Conservation (phyloP, 2,888 invertebrate genomes). For the Dryococelus australis region DNA sequence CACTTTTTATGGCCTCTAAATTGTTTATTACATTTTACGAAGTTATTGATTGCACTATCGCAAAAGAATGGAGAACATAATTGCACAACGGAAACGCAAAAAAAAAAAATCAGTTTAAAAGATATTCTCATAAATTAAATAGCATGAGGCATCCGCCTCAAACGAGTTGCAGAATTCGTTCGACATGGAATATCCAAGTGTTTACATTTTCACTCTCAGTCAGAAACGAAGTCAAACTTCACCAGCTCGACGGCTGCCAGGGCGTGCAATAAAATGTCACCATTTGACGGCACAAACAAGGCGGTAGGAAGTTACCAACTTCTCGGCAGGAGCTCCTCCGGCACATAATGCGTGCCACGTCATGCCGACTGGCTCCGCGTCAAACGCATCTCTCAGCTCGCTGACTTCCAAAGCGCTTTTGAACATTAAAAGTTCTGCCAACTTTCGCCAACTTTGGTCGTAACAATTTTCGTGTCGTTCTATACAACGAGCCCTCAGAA, state of each 20-base stretch:
- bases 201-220: not conserved
- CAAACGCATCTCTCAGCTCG: not conserved
- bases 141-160: not conserved
- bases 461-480: slow-evolving; percentile 3
- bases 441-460: not conserved
- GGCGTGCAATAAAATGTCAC: not conserved
- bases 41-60: no score
- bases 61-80: no score
- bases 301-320: not conserved
- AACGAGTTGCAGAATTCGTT: not conserved
- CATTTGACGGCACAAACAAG: not conserved
- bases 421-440: not conserved
- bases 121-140: no score
- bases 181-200: not conserved
- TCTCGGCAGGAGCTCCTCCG: not conserved
- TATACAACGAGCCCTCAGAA: not conserved
- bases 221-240: not conserved
- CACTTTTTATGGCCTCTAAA: no score
- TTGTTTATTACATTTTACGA: no score
- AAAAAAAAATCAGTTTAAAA: no score
- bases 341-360: not conserved
- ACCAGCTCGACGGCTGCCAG: not conserved
- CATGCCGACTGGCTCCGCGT: not conserved
- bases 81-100: no score
- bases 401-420: not conserved